Evolutionary conservation across 1,140 invertebrate genomes (phyloP).

Genomic region (Drosophila bocqueti): DNA sequence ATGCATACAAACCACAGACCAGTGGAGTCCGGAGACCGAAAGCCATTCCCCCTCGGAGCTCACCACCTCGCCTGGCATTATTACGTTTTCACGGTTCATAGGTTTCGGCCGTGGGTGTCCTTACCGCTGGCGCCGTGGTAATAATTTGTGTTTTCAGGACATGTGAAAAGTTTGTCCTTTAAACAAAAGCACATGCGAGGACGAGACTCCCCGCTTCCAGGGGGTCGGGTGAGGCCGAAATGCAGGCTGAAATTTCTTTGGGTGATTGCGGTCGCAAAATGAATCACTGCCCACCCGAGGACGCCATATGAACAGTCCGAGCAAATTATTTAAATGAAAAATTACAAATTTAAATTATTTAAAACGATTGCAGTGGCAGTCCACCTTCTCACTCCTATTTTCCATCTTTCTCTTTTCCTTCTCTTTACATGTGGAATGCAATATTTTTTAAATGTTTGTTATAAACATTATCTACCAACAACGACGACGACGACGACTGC

Average conservation of each 20-base stretch:
- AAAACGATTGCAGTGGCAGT: constrained; percentile 48
- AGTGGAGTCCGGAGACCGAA: constrained; percentile 19
- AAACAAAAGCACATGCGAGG: constrained; percentile 61
- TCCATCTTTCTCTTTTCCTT: constrained; percentile 32
- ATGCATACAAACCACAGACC: constrained; percentile 56
- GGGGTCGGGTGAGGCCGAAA: neutral
- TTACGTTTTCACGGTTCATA: constrained; percentile 80
- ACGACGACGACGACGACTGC: constrained; percentile 55
- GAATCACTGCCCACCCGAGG: constrained; percentile 48
- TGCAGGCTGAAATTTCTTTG: constrained; percentile 22
- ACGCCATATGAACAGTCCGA: constrained; percentile 6
- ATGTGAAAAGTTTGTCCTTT: constrained; percentile 76
- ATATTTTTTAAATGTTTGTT: constrained; percentile 43
- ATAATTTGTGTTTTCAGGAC: constrained; percentile 66
- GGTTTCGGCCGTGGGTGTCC: constrained; percentile 68
- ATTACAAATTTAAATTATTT: constrained; percentile 65
- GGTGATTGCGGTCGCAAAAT: constrained; percentile 17
- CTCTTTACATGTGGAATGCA: constrained; percentile 46
- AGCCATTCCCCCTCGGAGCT: constrained; percentile 14
- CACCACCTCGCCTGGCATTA: constrained; percentile 47
- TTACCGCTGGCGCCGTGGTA: constrained; percentile 37
- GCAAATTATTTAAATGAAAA: constrained; percentile 69
- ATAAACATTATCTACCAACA: constrained; percentile 72
- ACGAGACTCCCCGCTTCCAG: neutral
- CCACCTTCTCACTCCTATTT: constrained; percentile 3